Percentiles rank a stretch among this genome's conserved stretches.
These are phyloP conservation scores for Neodon shergylaensis DNA, from an alignment of 2,113 vertebrate genomes.

Conservation along the genomic window DNA sequence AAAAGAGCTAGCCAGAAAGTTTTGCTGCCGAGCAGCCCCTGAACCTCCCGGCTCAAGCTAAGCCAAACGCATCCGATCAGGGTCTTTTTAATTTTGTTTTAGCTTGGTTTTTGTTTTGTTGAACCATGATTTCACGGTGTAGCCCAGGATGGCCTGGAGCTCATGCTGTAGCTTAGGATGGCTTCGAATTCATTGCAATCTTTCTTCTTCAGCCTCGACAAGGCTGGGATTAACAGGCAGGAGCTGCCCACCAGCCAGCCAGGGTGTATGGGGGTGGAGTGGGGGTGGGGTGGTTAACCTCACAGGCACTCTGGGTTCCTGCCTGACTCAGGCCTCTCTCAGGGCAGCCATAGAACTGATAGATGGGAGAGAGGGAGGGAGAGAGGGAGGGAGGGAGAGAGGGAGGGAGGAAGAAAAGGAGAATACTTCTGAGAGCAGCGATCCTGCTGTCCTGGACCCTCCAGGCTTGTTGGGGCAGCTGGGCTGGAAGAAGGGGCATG, in stretches of 20 bases:
- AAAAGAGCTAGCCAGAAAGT: background rate
- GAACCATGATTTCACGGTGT: background rate
- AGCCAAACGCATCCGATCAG: background rate
- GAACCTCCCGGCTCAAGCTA: background rate
- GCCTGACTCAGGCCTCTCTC: background rate
- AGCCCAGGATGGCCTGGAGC: background rate
- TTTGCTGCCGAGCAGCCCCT: background rate
- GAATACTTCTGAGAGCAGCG: no score
- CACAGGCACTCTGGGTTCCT: background rate
- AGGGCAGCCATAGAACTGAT: background rate
- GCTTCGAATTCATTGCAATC: background rate
- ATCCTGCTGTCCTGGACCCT: background rate
- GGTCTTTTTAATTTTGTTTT: background rate
- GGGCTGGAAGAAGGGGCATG: background rate
- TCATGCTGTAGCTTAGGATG: background rate
- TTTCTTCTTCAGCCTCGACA: background rate
- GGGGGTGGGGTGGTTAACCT: background rate
- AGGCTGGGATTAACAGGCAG: background rate
- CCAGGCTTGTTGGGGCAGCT: background rate
- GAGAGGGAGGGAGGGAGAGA: no score
- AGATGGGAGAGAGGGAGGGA: no score
- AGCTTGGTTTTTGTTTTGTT: background rate
- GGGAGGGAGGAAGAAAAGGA: no score
- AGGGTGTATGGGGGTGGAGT: background rate
- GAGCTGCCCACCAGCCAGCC: background rate